These are phyloP conservation scores for Melikaiella ostensackeni DNA, from an alignment of 2,888 invertebrate species.

Conservation along the genomic window DNA sequence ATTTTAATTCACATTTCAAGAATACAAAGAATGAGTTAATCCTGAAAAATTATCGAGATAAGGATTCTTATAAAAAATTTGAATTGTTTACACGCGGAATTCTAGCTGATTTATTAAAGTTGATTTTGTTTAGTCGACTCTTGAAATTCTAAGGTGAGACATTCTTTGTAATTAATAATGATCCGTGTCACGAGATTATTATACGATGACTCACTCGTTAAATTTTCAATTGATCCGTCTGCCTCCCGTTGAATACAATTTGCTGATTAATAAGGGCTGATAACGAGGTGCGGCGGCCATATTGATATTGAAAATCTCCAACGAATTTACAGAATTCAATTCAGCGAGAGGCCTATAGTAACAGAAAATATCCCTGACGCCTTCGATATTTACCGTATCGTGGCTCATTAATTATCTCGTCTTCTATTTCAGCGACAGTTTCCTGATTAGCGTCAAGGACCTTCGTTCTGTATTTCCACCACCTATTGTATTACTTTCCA, in stretches of 20 bases:
- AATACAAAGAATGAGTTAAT: constrained; percentile 27
- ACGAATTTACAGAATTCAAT: constrained; percentile 70
- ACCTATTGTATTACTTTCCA: constrained; percentile 27
- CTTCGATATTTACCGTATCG: constrained; percentile 73
- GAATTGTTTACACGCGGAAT: background rate
- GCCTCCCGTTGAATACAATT: constrained; percentile 34
- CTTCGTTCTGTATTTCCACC: constrained; percentile 26
- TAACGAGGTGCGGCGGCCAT: constrained; percentile 61
- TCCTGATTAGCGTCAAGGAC: constrained; percentile 57
- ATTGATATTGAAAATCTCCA: constrained; percentile 67
- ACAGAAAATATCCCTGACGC: constrained; percentile 66
- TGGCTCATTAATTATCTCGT: constrained; percentile 72
- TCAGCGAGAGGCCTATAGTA: constrained; percentile 65
- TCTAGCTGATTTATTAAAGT: background rate
- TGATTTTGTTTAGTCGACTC: background rate
- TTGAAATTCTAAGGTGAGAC: background rate
- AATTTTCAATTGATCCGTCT: constrained; percentile 34
- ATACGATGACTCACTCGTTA: constrained; percentile 35
- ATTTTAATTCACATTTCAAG: constrained; percentile 29
- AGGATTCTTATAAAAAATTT: no score
- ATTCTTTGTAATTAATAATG: constrained; percentile 29
- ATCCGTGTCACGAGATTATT: constrained; percentile 20
- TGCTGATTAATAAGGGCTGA: constrained; percentile 44
- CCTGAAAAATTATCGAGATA: background rate
- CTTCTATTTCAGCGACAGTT: constrained; percentile 54